These are phyloP conservation scores for Drosophila cyrtoloma DNA, from an alignment of 2,888 invertebrate species.

Conservation along the genomic window DNA sequence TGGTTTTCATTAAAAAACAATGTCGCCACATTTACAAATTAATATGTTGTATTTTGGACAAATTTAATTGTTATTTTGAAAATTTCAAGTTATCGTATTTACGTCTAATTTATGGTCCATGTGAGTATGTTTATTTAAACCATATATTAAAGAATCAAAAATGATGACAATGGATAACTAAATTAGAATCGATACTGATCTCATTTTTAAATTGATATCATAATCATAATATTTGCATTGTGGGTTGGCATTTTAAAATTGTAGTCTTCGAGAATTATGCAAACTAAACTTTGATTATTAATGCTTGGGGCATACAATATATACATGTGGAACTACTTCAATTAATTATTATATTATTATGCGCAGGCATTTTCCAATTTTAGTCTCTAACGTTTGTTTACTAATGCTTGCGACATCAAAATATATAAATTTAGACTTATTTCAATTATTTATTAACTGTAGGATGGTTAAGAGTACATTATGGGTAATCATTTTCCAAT, in stretches of 20 bases:
- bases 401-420: background rate
- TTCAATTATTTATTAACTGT: background rate
- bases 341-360: too few species aligned
- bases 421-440: background rate
- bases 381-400: background rate
- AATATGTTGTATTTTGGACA: background rate
- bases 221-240: background rate
- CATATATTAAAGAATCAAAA: background rate
- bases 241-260: background rate
- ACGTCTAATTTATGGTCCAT: background rate
- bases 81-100: background rate
- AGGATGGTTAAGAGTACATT: background rate
- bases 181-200: background rate
- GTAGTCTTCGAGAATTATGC: background rate
- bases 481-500: background rate
- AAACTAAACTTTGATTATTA: too few species aligned
- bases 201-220: background rate
- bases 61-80: background rate
- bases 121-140: background rate
- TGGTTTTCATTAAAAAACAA: background rate
- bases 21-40: background rate
- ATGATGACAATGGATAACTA: background rate
- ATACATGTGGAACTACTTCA: too few species aligned
- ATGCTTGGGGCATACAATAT: too few species aligned
- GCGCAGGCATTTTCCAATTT: too few species aligned